These are phyloP conservation scores for Drosophila orosa DNA, from an alignment of 1,140 invertebrate species.

Conservation along the genomic window DNA sequence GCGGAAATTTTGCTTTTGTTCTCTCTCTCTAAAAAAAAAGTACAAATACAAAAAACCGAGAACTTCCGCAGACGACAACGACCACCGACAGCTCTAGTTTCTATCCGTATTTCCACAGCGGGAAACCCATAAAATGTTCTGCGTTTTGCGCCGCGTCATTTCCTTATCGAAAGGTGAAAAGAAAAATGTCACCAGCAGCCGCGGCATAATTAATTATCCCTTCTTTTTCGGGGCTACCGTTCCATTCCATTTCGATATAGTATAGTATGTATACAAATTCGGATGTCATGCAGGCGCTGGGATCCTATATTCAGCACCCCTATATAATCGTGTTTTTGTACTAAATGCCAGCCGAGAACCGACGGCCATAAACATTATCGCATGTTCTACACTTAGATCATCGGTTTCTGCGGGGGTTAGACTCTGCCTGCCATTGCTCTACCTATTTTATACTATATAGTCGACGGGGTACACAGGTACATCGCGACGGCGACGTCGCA, in stretches of 20 bases:
- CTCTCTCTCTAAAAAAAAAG: constrained; percentile 3
- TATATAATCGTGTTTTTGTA: constrained; percentile 48
- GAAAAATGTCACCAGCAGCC: constrained; percentile 67
- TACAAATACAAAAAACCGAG: neutral
- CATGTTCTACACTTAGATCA: constrained; percentile 81
- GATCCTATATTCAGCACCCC: constrained; percentile 56
- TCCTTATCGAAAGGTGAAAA: constrained; percentile 69
- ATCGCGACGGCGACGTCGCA: constrained; percentile 52
- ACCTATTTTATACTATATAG: constrained; percentile 22
- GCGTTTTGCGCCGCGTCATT: constrained; percentile 69
- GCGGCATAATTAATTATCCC: constrained; percentile 77
- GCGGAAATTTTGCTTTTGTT: constrained; percentile 53
- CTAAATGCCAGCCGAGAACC: constrained; percentile 29
- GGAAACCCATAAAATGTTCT: constrained; percentile 21
- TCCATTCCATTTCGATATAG: constrained; percentile 35
- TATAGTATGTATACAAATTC: constrained; percentile 3
- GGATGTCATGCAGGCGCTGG: constrained; percentile 66
- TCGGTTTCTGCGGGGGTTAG: constrained; percentile 66
- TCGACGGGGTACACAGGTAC: constrained; percentile 59
- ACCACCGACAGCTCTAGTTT: constrained; percentile 35
- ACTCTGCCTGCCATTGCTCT: constrained; percentile 17
- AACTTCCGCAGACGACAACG: constrained; percentile 31
- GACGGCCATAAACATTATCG: constrained; percentile 75
- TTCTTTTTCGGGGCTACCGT: constrained; percentile 46
- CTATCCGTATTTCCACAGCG: constrained; percentile 18